phyloP scores from a whole-genome alignment of 2,888 invertebrate genomes.

The Listrodromus nycthemerus region DNA sequence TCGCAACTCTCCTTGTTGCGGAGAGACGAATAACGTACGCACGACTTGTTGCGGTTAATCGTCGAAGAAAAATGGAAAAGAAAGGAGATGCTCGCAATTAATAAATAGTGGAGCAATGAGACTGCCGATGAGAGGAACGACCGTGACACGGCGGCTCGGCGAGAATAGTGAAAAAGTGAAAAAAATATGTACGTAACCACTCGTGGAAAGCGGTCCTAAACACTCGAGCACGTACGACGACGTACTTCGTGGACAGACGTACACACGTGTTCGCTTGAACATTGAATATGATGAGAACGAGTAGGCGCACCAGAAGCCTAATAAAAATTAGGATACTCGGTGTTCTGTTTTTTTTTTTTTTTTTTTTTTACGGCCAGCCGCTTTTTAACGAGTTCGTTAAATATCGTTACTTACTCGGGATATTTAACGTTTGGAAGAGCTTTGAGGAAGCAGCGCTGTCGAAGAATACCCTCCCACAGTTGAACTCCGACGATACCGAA shows the following conservation, averaged over 20 bases:
- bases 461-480: slow-evolving; percentile 98
- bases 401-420: slow-evolving; percentile 89
- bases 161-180: neutral
- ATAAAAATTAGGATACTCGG: neutral
- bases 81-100: neutral
- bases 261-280: slow-evolving; percentile 1
- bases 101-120: neutral
- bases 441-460: slow-evolving; percentile 96
- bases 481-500: slow-evolving; percentile 99
- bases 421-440: slow-evolving; percentile 89
- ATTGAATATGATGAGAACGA: slow-evolving; percentile 8
- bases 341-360: neutral
- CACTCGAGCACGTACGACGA: slow-evolving; percentile 32
- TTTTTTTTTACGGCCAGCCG: neutral
- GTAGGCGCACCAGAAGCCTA: neutral
- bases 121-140: neutral
- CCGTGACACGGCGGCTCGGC: slow-evolving; percentile 24
- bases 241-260: slow-evolving; percentile 13
- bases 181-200: slow-evolving; percentile 1
- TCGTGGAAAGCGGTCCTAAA: neutral
- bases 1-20: slow-evolving; percentile 20
- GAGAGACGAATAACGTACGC: slow-evolving; percentile 2
- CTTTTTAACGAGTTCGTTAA: neutral
- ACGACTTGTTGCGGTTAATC: neutral
- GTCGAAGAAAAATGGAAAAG: neutral